Evolutionary conservation across 2,113 vertebrate species (phyloP).

Genomic region (Rhinolophus sinicus): DNA sequence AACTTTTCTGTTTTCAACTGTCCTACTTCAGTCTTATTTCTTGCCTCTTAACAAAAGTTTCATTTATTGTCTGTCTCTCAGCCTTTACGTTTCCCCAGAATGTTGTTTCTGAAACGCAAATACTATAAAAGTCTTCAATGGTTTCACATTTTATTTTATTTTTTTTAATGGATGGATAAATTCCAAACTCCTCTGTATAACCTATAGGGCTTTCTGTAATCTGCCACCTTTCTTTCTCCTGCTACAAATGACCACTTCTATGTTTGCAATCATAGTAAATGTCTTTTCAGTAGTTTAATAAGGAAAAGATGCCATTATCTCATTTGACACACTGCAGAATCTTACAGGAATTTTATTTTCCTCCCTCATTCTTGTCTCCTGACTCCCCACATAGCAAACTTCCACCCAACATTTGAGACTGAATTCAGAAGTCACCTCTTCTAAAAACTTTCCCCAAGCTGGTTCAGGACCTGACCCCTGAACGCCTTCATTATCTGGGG

Average conservation of each 20-base stretch:
- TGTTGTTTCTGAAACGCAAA: conserved; percentile 7
- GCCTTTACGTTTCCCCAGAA: neutral
- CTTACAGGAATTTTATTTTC: neutral
- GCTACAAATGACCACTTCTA: neutral
- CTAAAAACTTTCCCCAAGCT: neutral
- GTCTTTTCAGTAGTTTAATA: neutral
- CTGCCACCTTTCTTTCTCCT: neutral
- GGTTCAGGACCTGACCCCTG: neutral
- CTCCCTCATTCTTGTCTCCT: neutral
- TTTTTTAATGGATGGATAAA: neutral
- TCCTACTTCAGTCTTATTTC: neutral
- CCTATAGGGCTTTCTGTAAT: neutral
- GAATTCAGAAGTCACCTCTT: neutral
- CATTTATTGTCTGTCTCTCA: neutral
- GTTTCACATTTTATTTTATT: neutral
- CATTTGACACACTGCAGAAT: neutral
- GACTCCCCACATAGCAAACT: neutral
- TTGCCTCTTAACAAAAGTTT: neutral
- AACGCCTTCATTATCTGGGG: neutral
- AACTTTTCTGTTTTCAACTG: neutral
- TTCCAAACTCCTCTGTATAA: neutral
- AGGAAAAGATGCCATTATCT: neutral
- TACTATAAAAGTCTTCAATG: neutral
- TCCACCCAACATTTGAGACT: neutral
- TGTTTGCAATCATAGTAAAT: neutral